These are phyloP conservation scores for Sycophila texana DNA, from an alignment of 2,888 invertebrate genomes.

Conservation along the genomic window DNA sequence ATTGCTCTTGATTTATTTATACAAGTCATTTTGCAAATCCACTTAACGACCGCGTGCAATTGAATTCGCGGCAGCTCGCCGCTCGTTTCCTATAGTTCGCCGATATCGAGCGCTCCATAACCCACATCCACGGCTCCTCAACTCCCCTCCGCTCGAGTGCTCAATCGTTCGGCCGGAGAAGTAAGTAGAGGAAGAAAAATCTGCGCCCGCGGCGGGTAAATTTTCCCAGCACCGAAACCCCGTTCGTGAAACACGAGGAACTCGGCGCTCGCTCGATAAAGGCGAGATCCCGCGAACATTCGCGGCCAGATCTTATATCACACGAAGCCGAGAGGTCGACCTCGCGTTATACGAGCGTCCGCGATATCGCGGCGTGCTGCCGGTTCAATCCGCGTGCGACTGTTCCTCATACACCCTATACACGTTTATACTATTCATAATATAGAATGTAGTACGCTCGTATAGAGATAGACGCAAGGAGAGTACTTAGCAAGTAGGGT, in stretches of 20 bases:
- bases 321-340: neutral
- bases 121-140: too few relatives aligned
- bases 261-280: neutral
- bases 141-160: neutral
- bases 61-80: neutral
- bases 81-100: neutral
- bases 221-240: too few relatives aligned
- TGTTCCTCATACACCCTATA: neutral
- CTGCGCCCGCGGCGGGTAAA: too few relatives aligned
- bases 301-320: conserved; percentile 4
- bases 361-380: neutral
- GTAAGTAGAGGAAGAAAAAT: neutral
- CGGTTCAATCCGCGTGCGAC: neutral
- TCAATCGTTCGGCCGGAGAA: neutral
- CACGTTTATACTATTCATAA: neutral
- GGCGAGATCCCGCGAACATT: neutral
- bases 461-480: too few relatives aligned
- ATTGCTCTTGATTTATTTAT: conserved; percentile 7
- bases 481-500: too few relatives aligned
- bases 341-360: neutral
- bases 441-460: too few relatives aligned
- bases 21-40: neutral
- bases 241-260: too few relatives aligned
- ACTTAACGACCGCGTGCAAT: neutral
- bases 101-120: too few relatives aligned